Conservation (phyloP, 2,888 invertebrate genomes). For the Ochropleura leucogaster region DNA sequence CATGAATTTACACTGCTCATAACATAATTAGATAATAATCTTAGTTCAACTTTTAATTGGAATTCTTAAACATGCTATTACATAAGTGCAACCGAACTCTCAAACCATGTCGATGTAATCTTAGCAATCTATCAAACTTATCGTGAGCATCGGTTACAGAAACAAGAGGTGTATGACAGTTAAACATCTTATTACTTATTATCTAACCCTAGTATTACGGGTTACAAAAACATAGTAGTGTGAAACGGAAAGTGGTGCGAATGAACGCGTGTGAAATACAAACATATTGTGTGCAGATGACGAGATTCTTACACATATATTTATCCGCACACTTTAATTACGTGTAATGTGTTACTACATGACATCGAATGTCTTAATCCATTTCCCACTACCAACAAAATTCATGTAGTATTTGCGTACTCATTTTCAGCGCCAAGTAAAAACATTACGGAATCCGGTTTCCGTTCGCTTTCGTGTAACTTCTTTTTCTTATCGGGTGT, state of each 20-base stretch:
- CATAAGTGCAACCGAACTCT: constrained; percentile 48
- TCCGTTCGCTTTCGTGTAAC: constrained; percentile 65
- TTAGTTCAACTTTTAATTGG: constrained; percentile 35
- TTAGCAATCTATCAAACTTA: constrained; percentile 64
- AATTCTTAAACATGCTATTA: constrained; percentile 46
- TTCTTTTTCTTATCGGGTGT: constrained; percentile 67
- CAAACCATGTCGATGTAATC: constrained; percentile 61
- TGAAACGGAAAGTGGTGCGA: constrained; percentile 85
- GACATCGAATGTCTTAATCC: constrained; percentile 41
- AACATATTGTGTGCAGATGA: constrained; percentile 79
- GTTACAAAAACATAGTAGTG: constrained; percentile 68
- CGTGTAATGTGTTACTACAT: constrained; percentile 49
- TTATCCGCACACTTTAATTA: constrained; percentile 52
- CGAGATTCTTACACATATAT: constrained; percentile 59
- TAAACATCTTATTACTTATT: constrained; percentile 62
- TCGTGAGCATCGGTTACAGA: constrained; percentile 51
- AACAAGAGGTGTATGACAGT: constrained; percentile 56
- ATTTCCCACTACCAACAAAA: constrained; percentile 29
- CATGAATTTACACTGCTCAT: constrained; percentile 32
- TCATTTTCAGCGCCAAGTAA: constrained; percentile 48
- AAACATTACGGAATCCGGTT: constrained; percentile 60
- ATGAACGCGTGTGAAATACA: constrained; percentile 82
- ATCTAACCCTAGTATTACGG: constrained; percentile 66
- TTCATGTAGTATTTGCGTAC: constrained; percentile 21
- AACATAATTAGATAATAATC: constrained; percentile 48